Evolutionary conservation across 2,888 invertebrate species (phyloP).

Genomic region (Tromatobia lineatoria): DNA sequence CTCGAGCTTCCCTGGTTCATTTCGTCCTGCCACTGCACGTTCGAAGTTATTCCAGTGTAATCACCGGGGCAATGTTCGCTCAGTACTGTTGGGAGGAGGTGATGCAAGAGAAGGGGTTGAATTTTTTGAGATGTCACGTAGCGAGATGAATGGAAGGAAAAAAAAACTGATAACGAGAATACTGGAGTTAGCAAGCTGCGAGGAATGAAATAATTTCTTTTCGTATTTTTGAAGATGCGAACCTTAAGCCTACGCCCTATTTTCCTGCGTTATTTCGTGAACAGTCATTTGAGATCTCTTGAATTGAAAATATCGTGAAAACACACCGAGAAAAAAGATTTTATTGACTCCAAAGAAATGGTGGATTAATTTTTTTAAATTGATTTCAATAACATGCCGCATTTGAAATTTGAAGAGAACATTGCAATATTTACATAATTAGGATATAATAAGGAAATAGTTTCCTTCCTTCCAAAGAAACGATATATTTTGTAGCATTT

Average conservation of each 20-base stretch:
- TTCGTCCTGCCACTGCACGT: not conserved
- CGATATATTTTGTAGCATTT: too few relatives aligned
- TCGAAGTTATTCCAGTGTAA: slow-evolving; percentile 14
- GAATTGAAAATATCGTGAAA: not conserved
- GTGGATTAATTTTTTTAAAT: too few relatives aligned
- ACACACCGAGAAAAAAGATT: too few relatives aligned
- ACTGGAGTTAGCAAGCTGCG: not conserved
- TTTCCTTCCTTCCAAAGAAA: too few relatives aligned
- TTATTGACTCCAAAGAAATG: too few relatives aligned
- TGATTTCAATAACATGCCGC: too few relatives aligned
- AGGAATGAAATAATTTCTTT: not conserved
- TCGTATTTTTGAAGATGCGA: not conserved
- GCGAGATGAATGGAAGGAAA: not conserved
- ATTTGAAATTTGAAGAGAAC: too few relatives aligned
- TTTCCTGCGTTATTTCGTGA: not conserved
- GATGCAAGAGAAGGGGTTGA: not conserved
- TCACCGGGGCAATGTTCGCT: slow-evolving; percentile 4
- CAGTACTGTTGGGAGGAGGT: not conserved
- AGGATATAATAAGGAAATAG: too few relatives aligned
- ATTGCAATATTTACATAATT: too few relatives aligned
- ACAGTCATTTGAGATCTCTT: not conserved
- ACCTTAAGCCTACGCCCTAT: not conserved
- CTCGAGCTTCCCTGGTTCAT: not conserved
- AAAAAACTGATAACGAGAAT: not conserved
- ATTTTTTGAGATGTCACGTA: slow-evolving; percentile 2